A percentile compares a stretch with the other conserved stretches of the same genome.
These are phyloP conservation scores for Paralichthys olivaceus DNA, from an alignment of 2,113 vertebrate genomes.

Conservation along the genomic window DNA sequence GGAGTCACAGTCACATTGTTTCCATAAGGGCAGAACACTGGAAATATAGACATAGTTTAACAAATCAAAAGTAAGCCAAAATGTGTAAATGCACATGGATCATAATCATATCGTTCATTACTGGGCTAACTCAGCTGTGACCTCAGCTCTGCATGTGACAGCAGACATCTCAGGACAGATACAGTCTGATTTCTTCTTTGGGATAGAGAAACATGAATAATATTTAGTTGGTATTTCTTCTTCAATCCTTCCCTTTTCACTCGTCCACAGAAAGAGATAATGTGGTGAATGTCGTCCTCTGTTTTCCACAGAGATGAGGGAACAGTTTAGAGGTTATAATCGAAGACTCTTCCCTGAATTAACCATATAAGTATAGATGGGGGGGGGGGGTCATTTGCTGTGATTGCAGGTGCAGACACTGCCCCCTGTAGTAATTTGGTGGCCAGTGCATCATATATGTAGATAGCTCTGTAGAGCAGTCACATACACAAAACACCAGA, in stretches of 20 bases:
- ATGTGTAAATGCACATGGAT: neutral
- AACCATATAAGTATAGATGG: constrained; percentile 44
- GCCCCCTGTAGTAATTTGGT: constrained; percentile 57
- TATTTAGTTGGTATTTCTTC: constrained; percentile 9
- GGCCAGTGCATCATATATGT: constrained; percentile 32
- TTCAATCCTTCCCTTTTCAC: neutral
- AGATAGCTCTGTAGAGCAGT: neutral
- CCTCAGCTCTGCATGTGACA: too few relatives aligned
- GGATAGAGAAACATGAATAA: neutral
- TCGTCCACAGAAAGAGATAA: neutral
- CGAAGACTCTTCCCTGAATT: constrained; percentile 41
- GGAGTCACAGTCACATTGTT: too few relatives aligned
- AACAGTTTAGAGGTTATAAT: constrained; percentile 25
- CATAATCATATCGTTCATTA: too few relatives aligned
- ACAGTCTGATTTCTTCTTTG: neutral
- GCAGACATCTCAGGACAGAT: neutral
- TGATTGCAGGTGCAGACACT: constrained; percentile 55
- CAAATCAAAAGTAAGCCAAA: neutral
- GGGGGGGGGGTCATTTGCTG: constrained; percentile 1
- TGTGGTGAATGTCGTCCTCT: constrained; percentile 1
- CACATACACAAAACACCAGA: neutral
- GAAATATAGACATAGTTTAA: neutral
- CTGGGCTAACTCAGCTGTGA: neutral
- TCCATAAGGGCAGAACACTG: too few relatives aligned
- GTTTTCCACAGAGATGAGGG: neutral